Base-by-base conservation (phyloP, 2,797 vertebrate genomes). In the Pelochelys cantorii region DNA sequence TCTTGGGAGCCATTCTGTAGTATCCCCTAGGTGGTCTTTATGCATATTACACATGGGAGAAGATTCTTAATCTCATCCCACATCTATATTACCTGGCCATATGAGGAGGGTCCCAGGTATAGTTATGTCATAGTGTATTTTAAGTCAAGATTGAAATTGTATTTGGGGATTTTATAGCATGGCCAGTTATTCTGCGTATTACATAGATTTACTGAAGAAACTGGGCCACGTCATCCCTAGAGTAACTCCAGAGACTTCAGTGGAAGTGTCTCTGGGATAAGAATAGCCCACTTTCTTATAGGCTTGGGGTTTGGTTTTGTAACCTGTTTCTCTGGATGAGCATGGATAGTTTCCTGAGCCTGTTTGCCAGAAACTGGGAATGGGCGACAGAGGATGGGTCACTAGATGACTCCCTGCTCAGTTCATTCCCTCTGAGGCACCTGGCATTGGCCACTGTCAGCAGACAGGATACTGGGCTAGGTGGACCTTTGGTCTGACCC, bases 41-140 rank as follows among this genome's bases (percentile, higher is more conserved):
- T 81, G 52, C 56, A 87, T 87, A 81, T 11, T 34, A 17, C 79
- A 55, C 2, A 0, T 1, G 42, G 23, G 27, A 82, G 81, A 71
- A 65, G 0, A 1, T 81, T 29, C 34, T 31, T 2, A 0, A 9
- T 27, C 48, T 17, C 42, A 77, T 20, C 53, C 54, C 22, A 12
- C 68, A 15, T 84, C 77, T 56, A 87, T 7, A 0, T 2, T 5
- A 18, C 7, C 59, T n/a, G 22, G 62, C 62, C 13, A 7, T 0
- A n/a, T 37, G 92, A 87, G 23, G 86, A 89, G 77, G 53, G 11
- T 89, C 4, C 7, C 14, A n/a, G 11, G 1, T 92, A 2, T 81
- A 22, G 59, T 20, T 31, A 34, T 20, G n/a, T 23, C 13, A 14
- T n/a, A 4, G 11, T 53, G 11, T 65, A 17, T 75, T 89, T 90